A percentile compares a stretch with the other conserved stretches of the same genome.
phyloP scores from a whole-genome alignment of 2,797 vertebrate species.

The Natrix natrix region DNA sequence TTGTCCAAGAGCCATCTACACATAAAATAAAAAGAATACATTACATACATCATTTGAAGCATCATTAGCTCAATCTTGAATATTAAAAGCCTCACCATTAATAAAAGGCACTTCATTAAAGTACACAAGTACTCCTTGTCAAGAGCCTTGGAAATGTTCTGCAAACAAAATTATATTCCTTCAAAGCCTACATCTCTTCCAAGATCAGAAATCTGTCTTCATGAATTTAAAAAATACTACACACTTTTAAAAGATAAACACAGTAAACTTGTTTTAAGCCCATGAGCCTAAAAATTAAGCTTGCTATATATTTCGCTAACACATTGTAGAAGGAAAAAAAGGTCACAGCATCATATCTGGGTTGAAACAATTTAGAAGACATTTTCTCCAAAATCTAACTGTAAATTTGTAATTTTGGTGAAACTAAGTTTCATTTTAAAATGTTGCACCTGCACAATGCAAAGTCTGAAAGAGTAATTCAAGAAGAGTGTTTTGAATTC shows the following conservation, averaged over 20 bases:
- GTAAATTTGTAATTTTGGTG: conserved; percentile 46
- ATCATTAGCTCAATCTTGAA: conserved; percentile 79
- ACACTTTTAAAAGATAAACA: conserved; percentile 13
- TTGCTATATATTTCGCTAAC: conserved; percentile 45
- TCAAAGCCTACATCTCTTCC: conserved; percentile 57
- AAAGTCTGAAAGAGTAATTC: conserved; percentile 3
- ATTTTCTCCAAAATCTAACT: conserved; percentile 25
- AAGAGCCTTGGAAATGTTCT: conserved; percentile 69
- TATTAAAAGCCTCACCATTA: conserved; percentile 75
- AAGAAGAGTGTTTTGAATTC: conserved; percentile 3
- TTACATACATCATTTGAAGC: conserved; percentile 82
- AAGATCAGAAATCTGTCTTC: conserved; percentile 54
- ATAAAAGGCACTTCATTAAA: conserved; percentile 67
- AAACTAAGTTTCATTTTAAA: conserved; percentile 28
- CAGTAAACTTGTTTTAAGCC: conserved; percentile 57
- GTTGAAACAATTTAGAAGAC: conserved; percentile 48
- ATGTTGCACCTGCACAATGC: conserved; percentile 1
- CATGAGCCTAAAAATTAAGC: conserved; percentile 47
- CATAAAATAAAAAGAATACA: conserved; percentile 86
- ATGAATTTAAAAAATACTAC: conserved; percentile 40
- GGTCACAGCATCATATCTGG: conserved; percentile 52
- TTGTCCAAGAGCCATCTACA: conserved; percentile 87
- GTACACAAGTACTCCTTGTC: conserved; percentile 69
- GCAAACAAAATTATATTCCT: conserved; percentile 67
- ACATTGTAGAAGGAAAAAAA: conserved; percentile 53